Evolutionary conservation across 2,888 invertebrate species (phyloP), one percentile per base, ranked within the genome.

Genomic region (Euplexia lucipara): DNA sequence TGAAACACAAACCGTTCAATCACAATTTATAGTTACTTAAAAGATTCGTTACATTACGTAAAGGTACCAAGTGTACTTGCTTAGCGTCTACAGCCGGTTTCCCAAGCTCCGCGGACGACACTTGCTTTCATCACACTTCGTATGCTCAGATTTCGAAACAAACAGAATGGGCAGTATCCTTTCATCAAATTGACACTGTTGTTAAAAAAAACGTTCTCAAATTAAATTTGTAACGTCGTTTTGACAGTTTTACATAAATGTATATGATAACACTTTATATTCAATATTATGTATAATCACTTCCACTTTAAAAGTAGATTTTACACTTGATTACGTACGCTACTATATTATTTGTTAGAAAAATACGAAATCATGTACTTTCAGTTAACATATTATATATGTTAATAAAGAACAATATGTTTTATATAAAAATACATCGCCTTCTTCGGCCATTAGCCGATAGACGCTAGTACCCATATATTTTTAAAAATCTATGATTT

Each of bases 341-440:
- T 91, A 92, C 88, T 88, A 92, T 91, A 91, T 89, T 88, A 86
- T 84, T 87, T 90, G 90, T 93, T 95, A 95, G 94, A 95, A 95
- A 95, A 95, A 95, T 95, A 95, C 92, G 93, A 94, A 95, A 94
- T 90, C 90, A 94, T 94, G 93, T 93, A 94, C 94, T 94, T 94
- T 94, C 89, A 91, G 91, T 93, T 93, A 94, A 95, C 95, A 95
- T 94, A 95, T 95, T 90, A 91, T 90, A 94, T 94, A 95, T 94
- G 94, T 94, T 94, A 94, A 92, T 94, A 93, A 93, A 95, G 93
- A 93, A 93, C 93, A 94, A 95, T 94, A 94, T 93, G 91, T 88
- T 93, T 92, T 94, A 94, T 93, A 95, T 93, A 95, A 95, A 95
- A 95, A 95, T 95, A 95, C 94, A 94, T 94, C 89, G 92, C 90